Evolutionary conservation across 2,797 vertebrate genomes (phyloP).

Genomic region (Rhodeus uyekii): DNA sequence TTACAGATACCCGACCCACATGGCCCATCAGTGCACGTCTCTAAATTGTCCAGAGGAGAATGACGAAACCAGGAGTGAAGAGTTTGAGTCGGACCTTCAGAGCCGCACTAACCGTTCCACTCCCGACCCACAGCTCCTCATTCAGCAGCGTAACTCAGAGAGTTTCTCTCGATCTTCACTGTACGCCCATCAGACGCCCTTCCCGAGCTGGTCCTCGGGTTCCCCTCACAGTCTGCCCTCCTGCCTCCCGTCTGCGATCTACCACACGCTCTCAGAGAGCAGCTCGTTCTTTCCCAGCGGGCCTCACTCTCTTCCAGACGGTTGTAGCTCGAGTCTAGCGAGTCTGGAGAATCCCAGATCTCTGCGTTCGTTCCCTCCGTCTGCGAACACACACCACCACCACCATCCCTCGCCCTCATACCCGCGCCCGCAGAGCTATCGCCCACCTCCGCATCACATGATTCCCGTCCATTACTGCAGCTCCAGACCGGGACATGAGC

Average conservation of each 20-base stretch:
- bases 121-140: neutral
- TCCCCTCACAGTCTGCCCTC: constrained; percentile 70
- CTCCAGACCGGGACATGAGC: constrained; percentile 53
- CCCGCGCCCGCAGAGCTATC: too few species aligned
- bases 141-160: neutral
- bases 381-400: constrained; percentile 47
- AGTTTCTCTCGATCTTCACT: constrained; percentile 46
- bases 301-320: constrained; percentile 57
- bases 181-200: constrained; percentile 66
- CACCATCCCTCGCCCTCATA: constrained; percentile 66
- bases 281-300: constrained; percentile 55
- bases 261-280: constrained; percentile 51
- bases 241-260: constrained; percentile 59
- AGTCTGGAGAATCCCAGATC: constrained; percentile 76
- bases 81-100: constrained; percentile 40
- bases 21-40: constrained; percentile 36
- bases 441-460: constrained; percentile 54
- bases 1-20: constrained; percentile 18
- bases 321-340: constrained; percentile 63
- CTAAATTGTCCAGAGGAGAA: constrained; percentile 78
- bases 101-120: neutral
- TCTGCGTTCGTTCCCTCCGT: constrained; percentile 69
- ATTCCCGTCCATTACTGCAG: constrained; percentile 44
- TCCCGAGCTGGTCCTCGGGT: constrained; percentile 70
- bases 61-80: constrained; percentile 76